A percentile compares a stretch with the other conserved stretches of the same genome.
These are phyloP conservation scores for Patella caerulea DNA, from an alignment of 2,888 invertebrate genomes.

Conservation along the genomic window DNA sequence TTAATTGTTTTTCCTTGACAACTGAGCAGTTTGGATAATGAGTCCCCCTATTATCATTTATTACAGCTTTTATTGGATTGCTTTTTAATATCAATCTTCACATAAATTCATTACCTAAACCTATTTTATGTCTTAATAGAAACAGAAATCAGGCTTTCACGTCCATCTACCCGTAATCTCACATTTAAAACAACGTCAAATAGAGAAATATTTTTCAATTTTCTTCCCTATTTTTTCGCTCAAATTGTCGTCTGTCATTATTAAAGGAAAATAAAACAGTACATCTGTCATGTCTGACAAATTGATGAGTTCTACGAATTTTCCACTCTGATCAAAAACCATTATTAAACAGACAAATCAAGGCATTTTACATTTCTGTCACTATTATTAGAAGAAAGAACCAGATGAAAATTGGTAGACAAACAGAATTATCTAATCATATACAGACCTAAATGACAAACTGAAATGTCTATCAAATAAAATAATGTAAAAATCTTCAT, in stretches of 20 bases:
- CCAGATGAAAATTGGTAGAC: too few species aligned
- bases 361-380: too few species aligned
- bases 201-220: too few species aligned
- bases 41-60: neutral
- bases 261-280: neutral
- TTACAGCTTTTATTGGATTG: neutral
- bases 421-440: too few species aligned
- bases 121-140: conserved; percentile 1
- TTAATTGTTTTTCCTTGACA: conserved; percentile 9
- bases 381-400: too few species aligned
- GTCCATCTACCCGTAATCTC: too few species aligned
- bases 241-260: conserved; percentile 4
- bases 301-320: neutral
- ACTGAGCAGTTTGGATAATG: conserved; percentile 5
- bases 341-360: neutral
- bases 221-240: neutral
- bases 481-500: too few species aligned
- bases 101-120: conserved; percentile 2
- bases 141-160: neutral
- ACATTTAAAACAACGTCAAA: too few species aligned
- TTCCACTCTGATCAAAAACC: neutral
- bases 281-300: neutral
- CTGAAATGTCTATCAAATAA: too few species aligned
- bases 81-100: conserved; percentile 1
- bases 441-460: too few species aligned